Conservation (phyloP, 2,888 invertebrate genomes). For the Himalopsyche anomala region DNA sequence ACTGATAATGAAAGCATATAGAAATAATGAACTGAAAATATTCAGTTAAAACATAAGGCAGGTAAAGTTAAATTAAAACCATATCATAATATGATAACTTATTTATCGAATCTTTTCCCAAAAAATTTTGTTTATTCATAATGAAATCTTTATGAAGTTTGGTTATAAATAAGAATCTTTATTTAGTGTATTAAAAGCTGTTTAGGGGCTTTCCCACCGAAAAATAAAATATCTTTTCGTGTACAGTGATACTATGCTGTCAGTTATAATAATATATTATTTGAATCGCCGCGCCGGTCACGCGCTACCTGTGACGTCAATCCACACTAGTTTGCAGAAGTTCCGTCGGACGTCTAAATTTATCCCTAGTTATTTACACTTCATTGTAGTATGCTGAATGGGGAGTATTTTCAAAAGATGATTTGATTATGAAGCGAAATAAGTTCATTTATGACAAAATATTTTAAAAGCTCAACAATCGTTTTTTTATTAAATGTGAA, state of each 20-base stretch:
- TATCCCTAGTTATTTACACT: constrained; percentile 52
- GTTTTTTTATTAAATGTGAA: too few species aligned
- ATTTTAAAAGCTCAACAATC: background rate
- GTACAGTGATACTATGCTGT: background rate
- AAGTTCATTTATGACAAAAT: background rate
- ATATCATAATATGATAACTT: too few species aligned
- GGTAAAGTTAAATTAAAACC: too few species aligned
- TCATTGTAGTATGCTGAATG: constrained; percentile 46
- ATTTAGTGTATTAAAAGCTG: too few species aligned
- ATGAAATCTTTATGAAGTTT: too few species aligned
- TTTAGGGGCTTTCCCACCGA: too few species aligned
- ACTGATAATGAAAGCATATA: too few species aligned
- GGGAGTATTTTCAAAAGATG: constrained; percentile 18
- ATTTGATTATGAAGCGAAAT: background rate
- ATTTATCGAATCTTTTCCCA: too few species aligned
- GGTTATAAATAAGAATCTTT: too few species aligned
- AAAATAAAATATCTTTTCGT: background rate
- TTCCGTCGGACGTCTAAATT: constrained; percentile 47
- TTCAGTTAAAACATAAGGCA: too few species aligned
- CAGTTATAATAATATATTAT: background rate
- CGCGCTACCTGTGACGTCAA: constrained; percentile 44
- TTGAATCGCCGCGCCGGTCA: constrained; percentile 35
- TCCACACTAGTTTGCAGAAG: constrained; percentile 11
- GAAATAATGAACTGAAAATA: too few species aligned
- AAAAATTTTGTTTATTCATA: too few species aligned